A percentile compares a stretch with the other conserved stretches of the same genome.
Evolutionary conservation across 2,797 vertebrate species (phyloP).

Genomic region (Gobionotothen gibberifrons): DNA sequence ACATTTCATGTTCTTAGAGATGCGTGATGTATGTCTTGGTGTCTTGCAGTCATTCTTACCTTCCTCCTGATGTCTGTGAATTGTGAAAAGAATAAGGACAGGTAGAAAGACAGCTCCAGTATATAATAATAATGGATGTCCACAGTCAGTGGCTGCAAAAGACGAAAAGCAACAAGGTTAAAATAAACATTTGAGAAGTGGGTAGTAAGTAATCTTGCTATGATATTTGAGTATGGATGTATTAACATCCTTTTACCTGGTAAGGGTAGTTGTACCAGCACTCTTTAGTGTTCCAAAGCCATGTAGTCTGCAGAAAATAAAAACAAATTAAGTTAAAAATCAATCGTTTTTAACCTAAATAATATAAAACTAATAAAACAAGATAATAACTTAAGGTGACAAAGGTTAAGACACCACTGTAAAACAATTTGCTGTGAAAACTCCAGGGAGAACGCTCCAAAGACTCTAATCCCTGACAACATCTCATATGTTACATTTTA

Average conservation of each 20-base stretch:
- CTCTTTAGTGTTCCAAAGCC: slow-evolving; percentile 97
- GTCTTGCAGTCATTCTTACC: slow-evolving; percentile 83
- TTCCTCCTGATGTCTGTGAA: slow-evolving; percentile 99
- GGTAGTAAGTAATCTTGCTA: neutral
- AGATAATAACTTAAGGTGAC: neutral
- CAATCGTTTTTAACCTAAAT: neutral
- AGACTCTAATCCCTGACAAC: neutral
- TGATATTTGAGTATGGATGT: neutral
- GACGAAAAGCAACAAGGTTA: slow-evolving; percentile 43
- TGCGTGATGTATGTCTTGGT: slow-evolving; percentile 12
- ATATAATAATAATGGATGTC: slow-evolving; percentile 98
- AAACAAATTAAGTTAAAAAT: neutral
- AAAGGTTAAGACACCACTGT: neutral
- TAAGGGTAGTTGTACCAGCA: slow-evolving; percentile 98
- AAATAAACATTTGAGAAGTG: slow-evolving; percentile 24
- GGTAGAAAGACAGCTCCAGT: slow-evolving; percentile 96
- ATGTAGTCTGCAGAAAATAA: slow-evolving; percentile 86
- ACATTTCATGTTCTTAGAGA: slow-evolving; percentile 13
- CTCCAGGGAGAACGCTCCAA: neutral
- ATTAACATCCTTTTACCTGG: slow-evolving; percentile 87
- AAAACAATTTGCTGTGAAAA: neutral
- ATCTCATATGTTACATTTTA: slow-evolving; percentile 11
- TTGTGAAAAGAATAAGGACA: slow-evolving; percentile 97
- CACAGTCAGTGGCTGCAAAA: slow-evolving; percentile 91
- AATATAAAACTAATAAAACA: slow-evolving; percentile 10